Evolutionary conservation across 2,797 vertebrate species (phyloP), one percentile per base, ranked within the genome.

Genomic region (Cirrhinus molitorella): DNA sequence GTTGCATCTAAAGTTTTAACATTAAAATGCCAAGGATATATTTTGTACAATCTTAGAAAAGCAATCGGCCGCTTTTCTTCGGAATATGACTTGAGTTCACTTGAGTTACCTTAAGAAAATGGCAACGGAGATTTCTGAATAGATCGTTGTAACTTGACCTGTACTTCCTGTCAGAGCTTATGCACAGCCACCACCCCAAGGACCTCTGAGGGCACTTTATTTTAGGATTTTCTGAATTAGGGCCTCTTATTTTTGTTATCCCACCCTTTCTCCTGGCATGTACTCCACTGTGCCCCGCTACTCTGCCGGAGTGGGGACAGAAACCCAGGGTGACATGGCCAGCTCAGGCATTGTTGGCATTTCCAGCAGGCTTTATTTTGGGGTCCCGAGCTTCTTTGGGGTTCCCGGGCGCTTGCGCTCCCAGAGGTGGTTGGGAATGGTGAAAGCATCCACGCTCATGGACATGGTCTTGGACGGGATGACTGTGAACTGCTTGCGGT

Each of bases 391-490:
- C 89, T 97, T 98, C 90, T 98, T 98, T 80, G 97, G 97, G 2
- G 97, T 98, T 63, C 94, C 96, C 3, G 97, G 97, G 83, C 97
- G 96, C 92, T 96, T 97, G 91, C 90, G 91, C 90, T 97, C 97
- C 96, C 97, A 98, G 88, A 97, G 93, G 87, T 97, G 95, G 61
- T 95, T 94, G 10, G 97, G 97, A 90, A 98, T 97, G 85, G 97
- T 98, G 90, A 98, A 96, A 87, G 97, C 97, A 0, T 98, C 97
- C 16, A 98, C 97, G 2, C 96, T 97, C 96, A 97, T 97, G 72
- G 97, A 98, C 96, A 98, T 97, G 89, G 97, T 98, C 93, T 97
- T 97, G 93, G 96, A 97, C 40, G 97, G 97, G 92, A 98, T 97
- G 93, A 88, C 94, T 1, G 96, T 96, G 91, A 98, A 98, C 89